A percentile compares a stretch with the other conserved stretches of the same genome.
These are phyloP conservation scores for Coturnix japonica DNA, from an alignment of 2,113 vertebrate genomes.

Conservation along the genomic window DNA sequence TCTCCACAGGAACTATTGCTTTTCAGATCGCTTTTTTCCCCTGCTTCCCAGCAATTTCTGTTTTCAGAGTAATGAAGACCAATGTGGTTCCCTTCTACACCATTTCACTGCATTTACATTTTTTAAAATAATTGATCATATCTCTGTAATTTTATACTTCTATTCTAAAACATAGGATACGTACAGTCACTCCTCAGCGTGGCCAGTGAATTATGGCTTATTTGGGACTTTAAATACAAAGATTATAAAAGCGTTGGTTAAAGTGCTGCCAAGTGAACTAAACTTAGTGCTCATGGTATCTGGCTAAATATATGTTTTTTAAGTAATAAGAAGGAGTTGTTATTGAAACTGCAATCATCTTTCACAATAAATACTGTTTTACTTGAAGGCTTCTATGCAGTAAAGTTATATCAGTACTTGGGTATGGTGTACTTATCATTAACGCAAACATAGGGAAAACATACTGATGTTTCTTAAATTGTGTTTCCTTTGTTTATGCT, in stretches of 20 bases:
- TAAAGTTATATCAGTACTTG: slow-evolving; percentile 64
- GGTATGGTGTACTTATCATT: slow-evolving; percentile 59
- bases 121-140: slow-evolving; percentile 71
- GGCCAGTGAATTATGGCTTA: slow-evolving; percentile 75
- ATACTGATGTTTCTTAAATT: slow-evolving; percentile 7
- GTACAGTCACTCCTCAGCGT: slow-evolving; percentile 58
- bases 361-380: slow-evolving; percentile 75
- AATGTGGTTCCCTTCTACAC: slow-evolving; percentile 31
- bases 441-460: slow-evolving; percentile 54
- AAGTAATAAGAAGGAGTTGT: slow-evolving; percentile 72
- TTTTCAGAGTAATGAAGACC: slow-evolving; percentile 56
- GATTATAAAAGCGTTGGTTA: slow-evolving; percentile 64
- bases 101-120: slow-evolving; percentile 57
- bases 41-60: slow-evolving; percentile 59
- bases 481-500: slow-evolving; percentile 46
- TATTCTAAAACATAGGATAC: slow-evolving; percentile 71
- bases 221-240: slow-evolving; percentile 75
- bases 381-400: slow-evolving; percentile 61
- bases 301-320: slow-evolving; percentile 74
- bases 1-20: slow-evolving; percentile 42
- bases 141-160: slow-evolving; percentile 74
- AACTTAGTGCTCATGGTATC: slow-evolving; percentile 74
- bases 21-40: slow-evolving; percentile 14
- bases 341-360: slow-evolving; percentile 76
- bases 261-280: slow-evolving; percentile 74